Conservation (phyloP, 2,113 vertebrate genomes). For the human region GRCh38 chr20:53137001-53137500, state of each 20-base stretch:
- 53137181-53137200: conserved; percentile 68
- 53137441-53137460: neutral
- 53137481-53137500: conserved; percentile 53
- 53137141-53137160: conserved; percentile 68
- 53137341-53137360: conserved; percentile 65
- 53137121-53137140: neutral
- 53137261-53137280: conserved; percentile 81
- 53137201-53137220: conserved; percentile 61
- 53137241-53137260: conserved; percentile 70
- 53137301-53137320: conserved; percentile 55
- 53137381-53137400: conserved; percentile 71
- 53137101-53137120: neutral
- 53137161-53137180: conserved; percentile 61
- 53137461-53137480: conserved; percentile 48
- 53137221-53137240: conserved; percentile 69
- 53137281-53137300: conserved; percentile 63
- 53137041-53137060: fast-evolving
- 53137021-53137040: neutral
- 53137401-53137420: neutral
- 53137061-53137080: neutral
- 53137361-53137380: conserved; percentile 72
- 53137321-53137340: conserved; percentile 66
- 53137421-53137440: neutral
- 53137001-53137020: neutral
- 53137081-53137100: neutral